Percentiles rank a stretch among this genome's conserved stretches.
Evolutionary conservation across 2,888 invertebrate genomes (phyloP).

Genomic region (Xylota segnis): DNA sequence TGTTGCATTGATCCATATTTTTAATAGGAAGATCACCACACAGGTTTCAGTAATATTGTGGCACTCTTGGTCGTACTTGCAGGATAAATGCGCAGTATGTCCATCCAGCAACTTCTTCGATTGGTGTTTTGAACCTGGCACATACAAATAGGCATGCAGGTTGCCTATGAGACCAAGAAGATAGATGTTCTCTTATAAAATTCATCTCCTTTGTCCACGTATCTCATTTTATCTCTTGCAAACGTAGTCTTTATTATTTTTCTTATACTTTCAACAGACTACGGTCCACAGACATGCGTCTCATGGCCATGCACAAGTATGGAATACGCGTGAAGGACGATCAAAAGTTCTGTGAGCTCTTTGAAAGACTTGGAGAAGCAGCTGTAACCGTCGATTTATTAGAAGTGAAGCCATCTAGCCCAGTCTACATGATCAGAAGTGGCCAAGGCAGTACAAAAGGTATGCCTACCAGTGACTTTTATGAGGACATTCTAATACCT

Average conservation of each 20-base stretch:
- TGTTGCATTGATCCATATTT: no score
- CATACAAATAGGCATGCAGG: no score
- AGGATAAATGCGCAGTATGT: no score
- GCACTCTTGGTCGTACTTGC: no score
- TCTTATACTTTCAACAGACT: slow-evolving; percentile 83
- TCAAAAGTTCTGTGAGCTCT: slow-evolving; percentile 86
- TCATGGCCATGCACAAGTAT: slow-evolving; percentile 89
- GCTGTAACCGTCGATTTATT: slow-evolving; percentile 89
- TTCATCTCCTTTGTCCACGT: neutral
- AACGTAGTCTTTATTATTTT: neutral
- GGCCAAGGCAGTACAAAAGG: slow-evolving; percentile 82
- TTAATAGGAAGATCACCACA: no score
- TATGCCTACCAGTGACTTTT: slow-evolving; percentile 23
- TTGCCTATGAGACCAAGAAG: no score
- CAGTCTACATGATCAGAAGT: slow-evolving; percentile 85
- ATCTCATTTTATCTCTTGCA: no score
- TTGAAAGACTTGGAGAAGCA: slow-evolving; percentile 87
- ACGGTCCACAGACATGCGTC: slow-evolving; percentile 87
- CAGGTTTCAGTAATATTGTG: no score
- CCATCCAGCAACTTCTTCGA: no score
- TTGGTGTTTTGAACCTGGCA: no score
- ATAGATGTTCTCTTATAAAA: neutral
- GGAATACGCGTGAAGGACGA: slow-evolving; percentile 86
- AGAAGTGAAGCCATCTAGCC: slow-evolving; percentile 87
- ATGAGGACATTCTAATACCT: neutral